These are phyloP conservation scores for Drosophila subpulchrella DNA, from an alignment of 1,140 invertebrate species.

Conservation along the genomic window DNA sequence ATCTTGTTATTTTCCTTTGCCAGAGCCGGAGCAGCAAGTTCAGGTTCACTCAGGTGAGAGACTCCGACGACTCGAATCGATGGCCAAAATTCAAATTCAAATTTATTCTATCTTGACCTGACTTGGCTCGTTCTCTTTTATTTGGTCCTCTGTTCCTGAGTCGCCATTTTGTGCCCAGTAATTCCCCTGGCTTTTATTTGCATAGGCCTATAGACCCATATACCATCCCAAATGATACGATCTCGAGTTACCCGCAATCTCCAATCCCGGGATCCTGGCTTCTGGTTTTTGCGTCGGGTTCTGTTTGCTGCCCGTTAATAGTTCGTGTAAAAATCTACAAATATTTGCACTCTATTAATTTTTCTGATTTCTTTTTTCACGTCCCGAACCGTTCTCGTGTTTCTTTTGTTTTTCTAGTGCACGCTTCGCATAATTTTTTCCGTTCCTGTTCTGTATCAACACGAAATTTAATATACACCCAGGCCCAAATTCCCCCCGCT, in stretches of 20 bases:
- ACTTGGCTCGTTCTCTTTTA: constrained; percentile 8
- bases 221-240: constrained; percentile 30
- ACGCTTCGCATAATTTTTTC: constrained; percentile 68
- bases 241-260: constrained; percentile 59
- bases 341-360: constrained; percentile 84
- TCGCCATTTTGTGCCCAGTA: constrained; percentile 37
- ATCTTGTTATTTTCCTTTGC: constrained; percentile 76
- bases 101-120: constrained; percentile 56
- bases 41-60: constrained; percentile 51
- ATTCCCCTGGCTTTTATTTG: constrained; percentile 56
- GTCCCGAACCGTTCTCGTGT: constrained; percentile 38
- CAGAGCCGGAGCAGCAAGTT: constrained; percentile 10
- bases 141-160: neutral
- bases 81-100: constrained; percentile 72
- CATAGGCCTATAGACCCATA: constrained; percentile 42
- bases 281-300: constrained; percentile 12
- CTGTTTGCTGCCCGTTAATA: constrained; percentile 71
- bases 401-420: constrained; percentile 70
- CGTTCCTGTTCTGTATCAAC: constrained; percentile 50
- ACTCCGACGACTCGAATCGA: constrained; percentile 29
- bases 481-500: constrained; percentile 1
- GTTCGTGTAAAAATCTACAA: constrained; percentile 84
- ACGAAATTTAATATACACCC: constrained; percentile 75
- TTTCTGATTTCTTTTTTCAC: constrained; percentile 60
- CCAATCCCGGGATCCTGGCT: constrained; percentile 33